Conservation (phyloP, 2,797 vertebrate species). For the Lutjanus argentimaculatus region DNA sequence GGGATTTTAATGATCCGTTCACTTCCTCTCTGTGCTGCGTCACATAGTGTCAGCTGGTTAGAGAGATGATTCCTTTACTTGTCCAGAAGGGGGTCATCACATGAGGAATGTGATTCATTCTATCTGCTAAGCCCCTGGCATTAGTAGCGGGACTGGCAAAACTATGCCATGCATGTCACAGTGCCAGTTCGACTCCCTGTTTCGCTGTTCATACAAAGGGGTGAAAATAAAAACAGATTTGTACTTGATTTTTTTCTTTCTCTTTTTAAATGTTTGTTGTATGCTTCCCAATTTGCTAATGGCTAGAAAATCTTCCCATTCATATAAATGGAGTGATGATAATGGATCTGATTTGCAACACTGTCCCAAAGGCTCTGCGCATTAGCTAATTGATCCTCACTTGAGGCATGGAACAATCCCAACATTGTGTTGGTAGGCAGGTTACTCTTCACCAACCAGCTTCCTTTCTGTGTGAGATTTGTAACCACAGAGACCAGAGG, state of each 20-base stretch:
- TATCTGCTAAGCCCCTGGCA: slow-evolving; percentile 52
- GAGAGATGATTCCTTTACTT: slow-evolving; percentile 54
- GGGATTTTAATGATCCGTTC: slow-evolving; percentile 45
- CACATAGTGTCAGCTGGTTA: slow-evolving; percentile 49
- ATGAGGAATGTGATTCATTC: slow-evolving; percentile 49
- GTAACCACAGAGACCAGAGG: slow-evolving; percentile 29
- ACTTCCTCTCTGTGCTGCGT: slow-evolving; percentile 27
- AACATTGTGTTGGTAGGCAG: background rate
- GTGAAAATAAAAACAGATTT: background rate
- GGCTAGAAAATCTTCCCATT: slow-evolving; percentile 9
- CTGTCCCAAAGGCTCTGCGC: slow-evolving; percentile 2
- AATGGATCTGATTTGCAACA: slow-evolving; percentile 20
- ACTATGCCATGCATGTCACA: slow-evolving; percentile 1
- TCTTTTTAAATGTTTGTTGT: background rate
- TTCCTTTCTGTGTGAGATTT: slow-evolving; percentile 31
- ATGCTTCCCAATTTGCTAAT: slow-evolving; percentile 39
- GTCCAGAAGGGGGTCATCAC: slow-evolving; percentile 44
- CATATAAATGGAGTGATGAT: slow-evolving; percentile 5
- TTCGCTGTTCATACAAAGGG: background rate
- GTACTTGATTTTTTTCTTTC: background rate
- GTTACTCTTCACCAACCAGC: background rate
- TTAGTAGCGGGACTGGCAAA: slow-evolving; percentile 45
- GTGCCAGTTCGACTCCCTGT: slow-evolving; percentile 1
- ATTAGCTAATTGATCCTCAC: slow-evolving; percentile 25
- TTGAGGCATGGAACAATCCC: slow-evolving; percentile 4